Evolutionary conservation across 2,888 invertebrate species (phyloP), one percentile per base, ranked within the genome.

Genomic region (Lasioglossum pauxillum): DNA sequence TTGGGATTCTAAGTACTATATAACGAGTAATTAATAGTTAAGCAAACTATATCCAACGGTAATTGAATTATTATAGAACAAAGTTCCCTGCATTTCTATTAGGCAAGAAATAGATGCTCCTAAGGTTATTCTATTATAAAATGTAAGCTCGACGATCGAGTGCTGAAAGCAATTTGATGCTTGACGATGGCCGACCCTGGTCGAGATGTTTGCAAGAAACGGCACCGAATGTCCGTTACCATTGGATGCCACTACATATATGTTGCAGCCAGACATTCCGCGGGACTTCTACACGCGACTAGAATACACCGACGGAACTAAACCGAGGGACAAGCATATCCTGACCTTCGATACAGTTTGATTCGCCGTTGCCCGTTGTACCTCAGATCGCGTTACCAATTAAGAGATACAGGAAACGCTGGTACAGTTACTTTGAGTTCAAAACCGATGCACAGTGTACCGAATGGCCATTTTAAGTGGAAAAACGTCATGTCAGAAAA

Each of bases 341-440:
- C 86, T 88, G 91, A 90, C 91, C 91, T 91, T 91, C 91, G 91
- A 90, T 91, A 87, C 88, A 90, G 89, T 91, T 89, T 88, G 91
- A 91, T 88, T 82, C 83, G 84, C 88, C 87, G 88, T 82, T 80
- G 85, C 83, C 72, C 76, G 83, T 76, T 84, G 81, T 74, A 35
- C 23, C 69, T 81, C 74, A 82, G 84, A 86, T 91, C 89, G 90
- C 89, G 82, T 92, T 92, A 85, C 92, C 91, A 91, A 92, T 92
- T 92, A 90, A 92, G 92, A 88, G 88, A 90, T 91, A 91, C 91
- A 92, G 91, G 91, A 91, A 91, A 90, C 84, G 80, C 79, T 31
- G 84, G 86, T 92, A 92, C 92, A 91, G 92, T 92, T 92, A 92
- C 81, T 87, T 85, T 57, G 83, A 83, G 87, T 77, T 84, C 83